Base-by-base conservation (phyloP, 2,797 vertebrate genomes). In the Myotis findleyi region DNA sequence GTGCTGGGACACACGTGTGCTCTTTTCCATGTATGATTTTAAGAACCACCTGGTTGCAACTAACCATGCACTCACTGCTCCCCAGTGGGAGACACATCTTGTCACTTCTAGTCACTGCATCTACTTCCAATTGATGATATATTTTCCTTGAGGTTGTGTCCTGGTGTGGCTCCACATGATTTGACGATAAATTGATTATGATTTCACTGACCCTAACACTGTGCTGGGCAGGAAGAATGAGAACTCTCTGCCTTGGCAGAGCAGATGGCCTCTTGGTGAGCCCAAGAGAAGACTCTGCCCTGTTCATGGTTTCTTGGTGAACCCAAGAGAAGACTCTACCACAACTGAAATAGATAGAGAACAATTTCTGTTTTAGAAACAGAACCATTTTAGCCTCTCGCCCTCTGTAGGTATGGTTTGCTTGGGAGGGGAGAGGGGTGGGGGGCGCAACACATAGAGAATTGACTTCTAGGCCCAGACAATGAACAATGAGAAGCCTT, bases 1-100 rank as follows among this genome's bases (percentile, higher is more conserved):
- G 1, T 47, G 6, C 4, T 18, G 44, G 41, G 55, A 49, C 16
- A 66, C 8, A 77, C 10, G 5, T 53, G 49, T 41, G 20, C 16
- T 76, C n/a, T 77, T 92, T 36, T 18, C 18, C 21, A 68, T 64
- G 59, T 30, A 66, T 44, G 49, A 83, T 55, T 89, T 86, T 79
- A 91, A 76, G 77, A 85, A 76, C 23, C 49, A 36, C 38, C 27
- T 10, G 55, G 21, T 51, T 85, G 47, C 49, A 57, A 64, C n/a
- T 30, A 47, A 33, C 89, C 73, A 77, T 88, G 2, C 11, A 7
- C 33, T 81, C 14, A 16, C 0, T 77, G n/a, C 5, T 68, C 13
- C 25, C 41, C n/a, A 76, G 0, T 44, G 64, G 30, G 47, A 83
- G 75, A 62, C 49, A 25, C 10, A 59, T 30, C 13, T 17, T 77